Base-by-base conservation (phyloP, 2,888 invertebrate species). In the Tortricodes alternella region DNA sequence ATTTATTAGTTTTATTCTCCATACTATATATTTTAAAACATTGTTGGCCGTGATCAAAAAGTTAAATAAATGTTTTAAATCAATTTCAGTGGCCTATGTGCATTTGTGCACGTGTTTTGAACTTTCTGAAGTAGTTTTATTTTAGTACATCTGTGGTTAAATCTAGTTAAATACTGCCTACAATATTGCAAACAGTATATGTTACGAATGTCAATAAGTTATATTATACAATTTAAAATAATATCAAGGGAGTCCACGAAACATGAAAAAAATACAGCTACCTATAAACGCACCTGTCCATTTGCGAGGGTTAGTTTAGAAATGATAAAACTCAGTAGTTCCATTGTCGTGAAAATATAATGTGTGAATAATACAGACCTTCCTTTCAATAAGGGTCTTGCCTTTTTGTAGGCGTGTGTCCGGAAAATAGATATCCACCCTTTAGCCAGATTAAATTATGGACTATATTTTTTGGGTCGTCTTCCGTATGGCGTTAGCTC, bases 361-460 rank as follows among this genome's bases (percentile, higher is more conserved):
- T 78, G 74, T 73, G 76, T 79, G 78, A 81, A 79, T 78, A 80
- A 74, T 75, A 73, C 65, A 79, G 74, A 70, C 73, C 74, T 69
- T 67, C 73, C 71, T 76, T 85, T 83, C 82, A 86, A 85, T 85
- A 83, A 78, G 76, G 80, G 75, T 70, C 68, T 70, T 70, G 71
- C 75, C 72, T 77, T 78, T 63, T 83, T 80, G 65, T 63, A 78
- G 75, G 78, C 72, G 73, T 69, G 70, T 68, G 68, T 70, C 74
- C 71, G 76, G 76, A 80, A 82, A 83, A 81, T 81, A 83, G 80
- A 81, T 83, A 80, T 80, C 70, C 68, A 80, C 80, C 85, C 81
- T 79, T 85, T 80, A 73, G 74, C 71, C 62, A 76, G 80, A 86
- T 85, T 85, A 83, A 85, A 83, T 85, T 83, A 85, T 82, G 74